These are phyloP conservation scores for Notothenia coriiceps DNA, from an alignment of 2,113 vertebrate species.

Conservation along the genomic window DNA sequence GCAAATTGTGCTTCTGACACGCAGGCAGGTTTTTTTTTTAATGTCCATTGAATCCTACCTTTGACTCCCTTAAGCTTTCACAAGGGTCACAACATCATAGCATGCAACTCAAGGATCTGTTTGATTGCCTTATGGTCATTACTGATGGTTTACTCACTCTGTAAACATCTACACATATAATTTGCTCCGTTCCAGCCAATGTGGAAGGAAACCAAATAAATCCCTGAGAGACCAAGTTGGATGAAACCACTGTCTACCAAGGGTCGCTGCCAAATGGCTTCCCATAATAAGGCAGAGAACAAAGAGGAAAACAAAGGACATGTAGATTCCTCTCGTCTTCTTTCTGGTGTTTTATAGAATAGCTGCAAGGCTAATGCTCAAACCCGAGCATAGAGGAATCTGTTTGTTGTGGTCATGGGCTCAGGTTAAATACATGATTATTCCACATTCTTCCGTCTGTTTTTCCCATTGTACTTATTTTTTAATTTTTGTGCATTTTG, in stretches of 20 bases:
- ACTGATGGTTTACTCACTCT: constrained; percentile 35
- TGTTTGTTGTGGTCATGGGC: constrained; percentile 75
- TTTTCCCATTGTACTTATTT: constrained; percentile 22
- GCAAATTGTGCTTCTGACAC: constrained; percentile 13
- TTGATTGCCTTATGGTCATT: constrained; percentile 22
- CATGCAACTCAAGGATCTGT: constrained; percentile 18
- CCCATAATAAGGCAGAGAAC: constrained; percentile 69
- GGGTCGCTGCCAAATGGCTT: constrained; percentile 43
- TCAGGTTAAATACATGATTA: constrained; percentile 56
- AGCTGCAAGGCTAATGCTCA: constrained; percentile 63
- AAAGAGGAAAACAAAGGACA: constrained; percentile 70
- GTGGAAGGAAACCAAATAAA: constrained; percentile 36
- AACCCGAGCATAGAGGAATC: constrained; percentile 64
- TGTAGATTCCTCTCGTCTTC: constrained; percentile 54
- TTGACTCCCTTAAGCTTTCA: background rate
- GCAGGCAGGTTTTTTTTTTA: background rate
- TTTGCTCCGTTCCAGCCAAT: constrained; percentile 18
- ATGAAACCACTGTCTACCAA: constrained; percentile 46
- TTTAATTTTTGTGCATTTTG: background rate
- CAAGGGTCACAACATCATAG: constrained; percentile 2
- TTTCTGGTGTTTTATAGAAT: constrained; percentile 73
- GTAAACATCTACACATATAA: constrained; percentile 43
- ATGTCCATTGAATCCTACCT: constrained; percentile 11
- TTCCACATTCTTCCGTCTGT: constrained; percentile 35
- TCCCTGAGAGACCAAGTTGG: constrained; percentile 24